phyloP scores from a whole-genome alignment of 1,140 invertebrate species.

The Drosophila prosaltans region DNA sequence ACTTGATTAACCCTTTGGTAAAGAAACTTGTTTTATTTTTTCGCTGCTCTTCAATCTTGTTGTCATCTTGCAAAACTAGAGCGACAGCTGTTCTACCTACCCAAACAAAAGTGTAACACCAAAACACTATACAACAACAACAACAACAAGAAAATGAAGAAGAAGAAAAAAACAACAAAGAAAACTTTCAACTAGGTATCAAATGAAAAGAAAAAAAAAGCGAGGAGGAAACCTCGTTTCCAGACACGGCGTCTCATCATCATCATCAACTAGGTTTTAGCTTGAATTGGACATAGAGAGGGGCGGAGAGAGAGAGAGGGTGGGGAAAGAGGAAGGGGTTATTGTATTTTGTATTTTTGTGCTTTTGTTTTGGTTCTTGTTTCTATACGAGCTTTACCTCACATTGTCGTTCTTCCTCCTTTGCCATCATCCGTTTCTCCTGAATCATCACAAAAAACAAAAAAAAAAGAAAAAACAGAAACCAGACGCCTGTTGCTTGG shows the following conservation, averaged over 20 bases:
- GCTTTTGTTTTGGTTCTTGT: slow-evolving; percentile 75
- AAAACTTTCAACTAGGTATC: slow-evolving; percentile 31
- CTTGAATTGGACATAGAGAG: neutral
- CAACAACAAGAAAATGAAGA: no score
- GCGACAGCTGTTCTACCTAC: slow-evolving; percentile 11
- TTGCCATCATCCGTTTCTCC: slow-evolving; percentile 12
- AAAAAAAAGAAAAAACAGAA: slow-evolving; percentile 4
- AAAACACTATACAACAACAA: slow-evolving; percentile 1
- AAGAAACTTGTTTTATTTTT: slow-evolving; percentile 1
- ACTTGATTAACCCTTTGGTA: neutral
- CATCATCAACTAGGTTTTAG: slow-evolving; percentile 9
- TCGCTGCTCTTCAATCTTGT: neutral
- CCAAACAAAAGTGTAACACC: neutral
- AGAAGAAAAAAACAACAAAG: neutral
- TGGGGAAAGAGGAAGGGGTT: slow-evolving; percentile 5
- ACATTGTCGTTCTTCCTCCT: slow-evolving; percentile 7
- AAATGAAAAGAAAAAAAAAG: neutral
- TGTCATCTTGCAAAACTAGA: slow-evolving; percentile 1
- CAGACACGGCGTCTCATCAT: slow-evolving; percentile 14
- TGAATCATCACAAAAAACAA: slow-evolving; percentile 50
- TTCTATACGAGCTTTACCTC: slow-evolving; percentile 47
- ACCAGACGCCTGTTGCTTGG: slow-evolving; percentile 51
- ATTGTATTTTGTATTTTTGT: slow-evolving; percentile 61
- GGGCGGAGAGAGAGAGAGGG: neutral
- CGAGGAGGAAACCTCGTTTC: slow-evolving; percentile 25